Conservation (phyloP, 1,140 invertebrate species). For the Polypedilum pembai region DNA sequence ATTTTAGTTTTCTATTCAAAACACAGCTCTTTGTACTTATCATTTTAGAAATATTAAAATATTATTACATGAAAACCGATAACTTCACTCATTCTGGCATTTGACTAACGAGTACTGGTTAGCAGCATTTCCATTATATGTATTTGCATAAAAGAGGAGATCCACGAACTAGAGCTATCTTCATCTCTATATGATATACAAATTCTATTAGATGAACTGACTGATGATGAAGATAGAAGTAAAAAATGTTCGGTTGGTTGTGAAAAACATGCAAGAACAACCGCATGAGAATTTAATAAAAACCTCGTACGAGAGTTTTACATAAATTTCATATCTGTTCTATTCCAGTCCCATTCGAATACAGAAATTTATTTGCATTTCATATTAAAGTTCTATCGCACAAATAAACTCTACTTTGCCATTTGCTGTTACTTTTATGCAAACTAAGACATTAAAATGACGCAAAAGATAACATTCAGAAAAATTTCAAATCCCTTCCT, state of each 20-base stretch:
- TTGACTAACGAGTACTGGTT: too few species aligned
- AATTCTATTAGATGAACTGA: background rate
- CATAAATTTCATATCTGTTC: slow-evolving; percentile 18
- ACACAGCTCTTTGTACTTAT: too few species aligned
- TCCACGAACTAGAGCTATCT: too few species aligned
- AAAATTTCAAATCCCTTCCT: background rate
- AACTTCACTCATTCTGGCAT: too few species aligned
- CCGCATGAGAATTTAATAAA: slow-evolving; percentile 27
- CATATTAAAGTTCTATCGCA: too few species aligned
- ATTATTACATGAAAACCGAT: too few species aligned
- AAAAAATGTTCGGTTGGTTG: background rate
- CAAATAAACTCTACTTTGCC: background rate
- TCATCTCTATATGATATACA: too few species aligned
- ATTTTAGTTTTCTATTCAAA: background rate
- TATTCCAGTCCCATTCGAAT: too few species aligned
- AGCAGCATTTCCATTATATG: too few species aligned
- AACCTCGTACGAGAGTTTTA: background rate
- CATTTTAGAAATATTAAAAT: too few species aligned
- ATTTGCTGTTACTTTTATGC: background rate
- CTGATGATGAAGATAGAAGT: background rate
- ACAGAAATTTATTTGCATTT: too few species aligned
- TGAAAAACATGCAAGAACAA: slow-evolving; percentile 12
- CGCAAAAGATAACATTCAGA: background rate
- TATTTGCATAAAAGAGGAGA: too few species aligned
- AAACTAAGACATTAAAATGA: background rate